Evolutionary conservation across 2,113 vertebrate species (phyloP).

Genomic region (Bagarius yarrelli): DNA sequence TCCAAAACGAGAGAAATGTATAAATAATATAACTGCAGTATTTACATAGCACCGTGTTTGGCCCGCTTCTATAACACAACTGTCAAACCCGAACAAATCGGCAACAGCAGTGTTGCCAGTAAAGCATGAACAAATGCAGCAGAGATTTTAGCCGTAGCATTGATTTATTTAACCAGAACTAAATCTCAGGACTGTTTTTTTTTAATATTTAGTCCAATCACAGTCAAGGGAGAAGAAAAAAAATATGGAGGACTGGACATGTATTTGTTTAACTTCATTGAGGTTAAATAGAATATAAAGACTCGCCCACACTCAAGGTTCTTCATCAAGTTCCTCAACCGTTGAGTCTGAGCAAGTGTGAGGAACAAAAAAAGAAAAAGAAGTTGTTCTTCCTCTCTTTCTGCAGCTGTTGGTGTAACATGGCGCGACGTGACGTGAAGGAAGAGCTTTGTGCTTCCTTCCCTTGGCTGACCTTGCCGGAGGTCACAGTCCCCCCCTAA

Average conservation of each 20-base stretch:
- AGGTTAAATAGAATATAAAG: neutral
- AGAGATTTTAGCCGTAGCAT: neutral
- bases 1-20: no score
- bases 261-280: neutral
- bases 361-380: slow-evolving; percentile 22
- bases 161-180: neutral
- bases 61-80: neutral
- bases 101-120: neutral
- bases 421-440: slow-evolving; percentile 9
- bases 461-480: slow-evolving; percentile 17
- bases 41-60: neutral
- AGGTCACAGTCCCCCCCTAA: slow-evolving; percentile 17
- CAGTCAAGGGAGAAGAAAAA: no score
- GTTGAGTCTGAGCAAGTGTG: slow-evolving; percentile 14
- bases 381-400: slow-evolving; percentile 11
- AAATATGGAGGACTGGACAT: neutral
- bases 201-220: neutral
- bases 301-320: neutral
- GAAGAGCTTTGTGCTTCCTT: slow-evolving; percentile 21
- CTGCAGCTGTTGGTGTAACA: slow-evolving; percentile 42
- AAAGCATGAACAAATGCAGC: neutral
- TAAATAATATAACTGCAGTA: neutral
- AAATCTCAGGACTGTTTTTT: neutral
- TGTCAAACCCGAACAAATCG: neutral
- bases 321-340: slow-evolving; percentile 14